phyloP scores from a whole-genome alignment of 2,888 invertebrate species.

The Orthonevra nobilis region DNA sequence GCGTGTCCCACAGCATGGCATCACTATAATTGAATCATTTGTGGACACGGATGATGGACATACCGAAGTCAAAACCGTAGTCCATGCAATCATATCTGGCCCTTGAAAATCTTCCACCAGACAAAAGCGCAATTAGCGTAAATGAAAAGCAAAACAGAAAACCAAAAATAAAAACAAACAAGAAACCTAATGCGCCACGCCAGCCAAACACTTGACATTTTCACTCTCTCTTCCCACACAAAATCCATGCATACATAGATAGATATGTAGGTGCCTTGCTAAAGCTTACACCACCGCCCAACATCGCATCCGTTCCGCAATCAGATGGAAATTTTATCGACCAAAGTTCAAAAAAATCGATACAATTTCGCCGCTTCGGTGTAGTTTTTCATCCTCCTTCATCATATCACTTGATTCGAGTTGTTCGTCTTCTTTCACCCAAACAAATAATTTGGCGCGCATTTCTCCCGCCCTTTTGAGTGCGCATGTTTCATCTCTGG shows the following conservation, averaged over 20 bases:
- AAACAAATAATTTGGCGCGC: conserved; percentile 71
- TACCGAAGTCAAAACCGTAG: too few species aligned
- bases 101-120: conserved; percentile 60
- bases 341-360: conserved; percentile 63
- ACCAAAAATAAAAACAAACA: conserved; percentile 1
- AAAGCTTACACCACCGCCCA: conserved; percentile 12
- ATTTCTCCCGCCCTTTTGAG: conserved; percentile 72
- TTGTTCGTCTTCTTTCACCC: conserved; percentile 37
- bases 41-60: conserved; percentile 7
- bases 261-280: too few species aligned
- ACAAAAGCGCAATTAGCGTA: conserved; percentile 61
- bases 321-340: conserved; percentile 51
- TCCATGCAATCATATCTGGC: too few species aligned
- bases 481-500: too few species aligned
- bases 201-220: conserved; percentile 53
- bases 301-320: conserved; percentile 30
- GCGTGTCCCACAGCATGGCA: conserved; percentile 1
- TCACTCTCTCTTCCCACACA: conserved; percentile 14
- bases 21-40: conserved; percentile 45
- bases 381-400: conserved; percentile 1
- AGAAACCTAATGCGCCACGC: conserved; percentile 3
- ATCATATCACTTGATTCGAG: conserved; percentile 27
- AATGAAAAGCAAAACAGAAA: neutral
- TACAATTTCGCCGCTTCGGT: conserved; percentile 46
- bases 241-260: too few species aligned